Evolutionary conservation across 2,797 vertebrate species (phyloP), one percentile per base, ranked within the genome.

Genomic region (Periparus ater): DNA sequence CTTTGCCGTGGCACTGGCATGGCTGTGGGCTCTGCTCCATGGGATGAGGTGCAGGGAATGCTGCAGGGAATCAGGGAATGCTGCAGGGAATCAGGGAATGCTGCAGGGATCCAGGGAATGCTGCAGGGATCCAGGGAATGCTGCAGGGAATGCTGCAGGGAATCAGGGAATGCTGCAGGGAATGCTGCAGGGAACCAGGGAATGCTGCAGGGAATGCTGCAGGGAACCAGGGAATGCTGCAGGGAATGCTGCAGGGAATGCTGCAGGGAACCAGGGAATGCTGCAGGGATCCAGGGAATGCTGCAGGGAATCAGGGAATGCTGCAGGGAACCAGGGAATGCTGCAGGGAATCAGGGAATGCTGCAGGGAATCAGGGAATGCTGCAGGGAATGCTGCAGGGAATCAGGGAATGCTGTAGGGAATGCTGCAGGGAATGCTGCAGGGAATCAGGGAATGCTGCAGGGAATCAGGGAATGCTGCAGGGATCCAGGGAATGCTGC

Each of bases 151-250:
- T 40, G 40, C 40, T 40, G 40, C 40, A 42, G 40, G 40, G 40
- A 42, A 42, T 16, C 40, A 12, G 40, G 40, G 40, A 40, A 40
- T 40, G 40, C 40, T 21, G 58, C 7, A 14, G 77, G 73, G 6
- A 9, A 0, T 48, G 65, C 68, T 42, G 42, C 42, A 42, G 42
- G 42, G 16, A 42, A 42, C 17, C 20, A 6, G 61, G 47, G 54
- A 60, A 14, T 23, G 1, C 53, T 1, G 8, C 40, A 40, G 40
- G 3, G 47, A 36, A 36, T 17, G 0, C 38, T 21, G 58, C 7
- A 14, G 77, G 73, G 17, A 32, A 8, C 47, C 20, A 6, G 61
- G 47, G 54, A 60, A 14, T 23, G 1, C 53, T 36, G 36, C 36
- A 36, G 36, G 36, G 36, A 9, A 36, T 36, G n/a, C n/a, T n/a